Evolutionary conservation across 1,140 invertebrate genomes (phyloP).

Genomic region (Sarcophaga peregrina): DNA sequence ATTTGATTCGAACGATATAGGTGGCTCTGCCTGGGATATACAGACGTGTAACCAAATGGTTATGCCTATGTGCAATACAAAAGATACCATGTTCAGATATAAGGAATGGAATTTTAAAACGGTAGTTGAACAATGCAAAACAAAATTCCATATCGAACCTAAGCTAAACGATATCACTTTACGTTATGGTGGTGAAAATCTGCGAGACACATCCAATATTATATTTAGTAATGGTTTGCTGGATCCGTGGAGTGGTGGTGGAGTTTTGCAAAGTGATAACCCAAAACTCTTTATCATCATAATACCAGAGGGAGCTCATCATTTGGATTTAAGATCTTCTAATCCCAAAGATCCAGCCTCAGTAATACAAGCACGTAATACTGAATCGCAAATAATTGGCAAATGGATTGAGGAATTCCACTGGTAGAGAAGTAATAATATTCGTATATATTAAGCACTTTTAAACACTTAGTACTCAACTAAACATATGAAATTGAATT

Average conservation of each 20-base stretch:
- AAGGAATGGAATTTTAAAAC: slow-evolving; percentile 78
- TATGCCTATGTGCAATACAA: slow-evolving; percentile 89
- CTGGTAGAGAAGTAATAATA: neutral
- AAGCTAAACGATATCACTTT: slow-evolving; percentile 75
- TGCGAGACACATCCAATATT: slow-evolving; percentile 65
- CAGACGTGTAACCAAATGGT: slow-evolving; percentile 96
- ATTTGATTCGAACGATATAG: slow-evolving; percentile 70
- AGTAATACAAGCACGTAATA: slow-evolving; percentile 53
- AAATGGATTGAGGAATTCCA: slow-evolving; percentile 53
- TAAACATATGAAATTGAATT: too few species aligned
- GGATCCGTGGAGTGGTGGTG: slow-evolving; percentile 94
- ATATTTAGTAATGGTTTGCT: slow-evolving; percentile 64
- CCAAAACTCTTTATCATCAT: slow-evolving; percentile 77
- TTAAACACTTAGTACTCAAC: too few species aligned
- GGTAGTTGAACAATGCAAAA: slow-evolving; percentile 75
- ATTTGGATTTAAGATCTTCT: slow-evolving; percentile 82
- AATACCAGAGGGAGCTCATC: slow-evolving; percentile 91
- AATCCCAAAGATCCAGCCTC: slow-evolving; percentile 47
- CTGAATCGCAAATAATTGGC: slow-evolving; percentile 53
- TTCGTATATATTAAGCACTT: too few species aligned
- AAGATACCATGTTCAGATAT: slow-evolving; percentile 86
- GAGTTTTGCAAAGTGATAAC: slow-evolving; percentile 81
- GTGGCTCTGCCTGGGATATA: slow-evolving; percentile 81
- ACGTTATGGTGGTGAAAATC: slow-evolving; percentile 84
- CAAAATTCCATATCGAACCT: slow-evolving; percentile 77